Conservation (phyloP, 2,113 vertebrate genomes). For the Mustelus asterias region DNA sequence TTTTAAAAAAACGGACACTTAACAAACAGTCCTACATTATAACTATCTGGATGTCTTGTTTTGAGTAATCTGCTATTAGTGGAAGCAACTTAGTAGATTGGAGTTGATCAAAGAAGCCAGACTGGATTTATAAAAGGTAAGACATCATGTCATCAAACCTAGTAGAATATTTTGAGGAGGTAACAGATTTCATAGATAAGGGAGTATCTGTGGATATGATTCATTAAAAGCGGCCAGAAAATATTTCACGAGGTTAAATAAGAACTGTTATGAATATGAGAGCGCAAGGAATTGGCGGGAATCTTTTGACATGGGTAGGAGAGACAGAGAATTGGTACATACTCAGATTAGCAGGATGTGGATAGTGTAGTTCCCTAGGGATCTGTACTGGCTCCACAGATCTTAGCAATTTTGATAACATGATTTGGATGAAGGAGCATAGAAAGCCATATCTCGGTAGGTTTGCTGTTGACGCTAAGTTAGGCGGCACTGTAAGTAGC, state of each 20-base stretch:
- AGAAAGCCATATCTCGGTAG: neutral
- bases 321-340: neutral
- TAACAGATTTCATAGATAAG: neutral
- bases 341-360: neutral
- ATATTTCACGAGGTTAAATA: neutral
- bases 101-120: neutral
- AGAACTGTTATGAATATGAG: neutral
- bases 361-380: neutral
- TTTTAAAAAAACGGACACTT: neutral
- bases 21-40: neutral
- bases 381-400: neutral
- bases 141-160: neutral
- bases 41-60: neutral
- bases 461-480: neutral
- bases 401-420: neutral
- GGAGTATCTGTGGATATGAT: neutral
- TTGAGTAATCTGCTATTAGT: neutral
- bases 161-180: too few species aligned
- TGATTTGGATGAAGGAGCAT: neutral
- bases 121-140: conserved; percentile 5
- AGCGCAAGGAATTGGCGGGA: neutral
- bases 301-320: neutral
- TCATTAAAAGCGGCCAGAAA: neutral
- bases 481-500: too few species aligned
- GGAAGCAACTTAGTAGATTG: neutral